Evolutionary conservation across 1,140 invertebrate species (phyloP).

Genomic region (Hyphantria cunea): DNA sequence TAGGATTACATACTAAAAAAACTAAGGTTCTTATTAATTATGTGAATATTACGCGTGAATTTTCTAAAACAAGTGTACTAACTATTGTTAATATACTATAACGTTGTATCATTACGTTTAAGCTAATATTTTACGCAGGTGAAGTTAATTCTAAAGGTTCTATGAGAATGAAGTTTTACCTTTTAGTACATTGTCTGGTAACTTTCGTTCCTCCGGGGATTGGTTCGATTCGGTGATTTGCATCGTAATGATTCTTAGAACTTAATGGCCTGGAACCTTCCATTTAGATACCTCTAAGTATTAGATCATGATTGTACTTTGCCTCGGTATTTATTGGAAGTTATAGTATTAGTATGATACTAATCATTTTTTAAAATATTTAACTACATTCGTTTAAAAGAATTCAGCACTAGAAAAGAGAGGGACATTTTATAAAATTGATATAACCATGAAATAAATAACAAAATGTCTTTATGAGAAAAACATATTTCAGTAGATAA

Average conservation of each 20-base stretch:
- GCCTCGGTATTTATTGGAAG: neutral
- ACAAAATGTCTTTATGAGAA: neutral
- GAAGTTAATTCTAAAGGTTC: constrained; percentile 9
- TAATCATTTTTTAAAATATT: too few species aligned
- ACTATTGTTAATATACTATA: constrained; percentile 15
- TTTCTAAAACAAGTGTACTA: constrained; percentile 16
- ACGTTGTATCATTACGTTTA: constrained; percentile 3
- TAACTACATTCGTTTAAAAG: too few species aligned
- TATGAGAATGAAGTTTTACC: constrained; percentile 8
- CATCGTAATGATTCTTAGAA: constrained; percentile 9
- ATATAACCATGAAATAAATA: too few species aligned
- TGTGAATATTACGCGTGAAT: constrained; percentile 17
- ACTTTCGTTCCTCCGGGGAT: constrained; percentile 9
- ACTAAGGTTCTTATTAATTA: constrained; percentile 1
- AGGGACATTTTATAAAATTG: too few species aligned
- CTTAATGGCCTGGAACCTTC: neutral
- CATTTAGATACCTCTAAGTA: neutral
- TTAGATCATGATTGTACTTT: neutral
- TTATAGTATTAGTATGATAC: too few species aligned
- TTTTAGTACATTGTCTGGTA: constrained; percentile 11
- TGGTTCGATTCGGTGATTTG: constrained; percentile 3
- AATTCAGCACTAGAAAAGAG: too few species aligned
- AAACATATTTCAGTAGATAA: neutral
- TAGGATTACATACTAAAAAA: constrained; percentile 3
- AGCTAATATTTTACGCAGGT: constrained; percentile 2